phyloP scores from a whole-genome alignment of 2,113 vertebrate genomes.

The Mixornis gularis region DNA sequence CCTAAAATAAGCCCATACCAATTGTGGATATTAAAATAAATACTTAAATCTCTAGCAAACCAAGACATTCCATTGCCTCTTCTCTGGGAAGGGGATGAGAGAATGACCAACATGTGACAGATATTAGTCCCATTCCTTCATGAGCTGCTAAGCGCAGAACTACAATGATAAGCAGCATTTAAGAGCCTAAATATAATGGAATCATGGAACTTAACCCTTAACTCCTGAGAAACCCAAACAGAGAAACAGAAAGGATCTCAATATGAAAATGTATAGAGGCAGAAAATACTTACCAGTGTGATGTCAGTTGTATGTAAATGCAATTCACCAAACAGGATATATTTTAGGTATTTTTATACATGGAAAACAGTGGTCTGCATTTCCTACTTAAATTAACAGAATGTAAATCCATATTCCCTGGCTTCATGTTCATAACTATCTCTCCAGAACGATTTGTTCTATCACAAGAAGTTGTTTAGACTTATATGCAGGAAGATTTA shows the following conservation, averaged over 20 bases:
- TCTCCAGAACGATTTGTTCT: neutral
- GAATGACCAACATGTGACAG: neutral
- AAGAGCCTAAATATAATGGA: neutral
- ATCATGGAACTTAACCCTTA: neutral
- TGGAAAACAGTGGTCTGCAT: neutral
- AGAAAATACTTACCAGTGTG: neutral
- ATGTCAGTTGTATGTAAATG: neutral
- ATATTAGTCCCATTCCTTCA: neutral
- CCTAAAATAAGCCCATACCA: neutral
- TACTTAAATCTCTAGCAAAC: neutral
- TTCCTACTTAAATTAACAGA: neutral
- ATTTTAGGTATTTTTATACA: neutral
- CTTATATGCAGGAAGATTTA: neutral
- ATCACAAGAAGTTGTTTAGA: neutral
- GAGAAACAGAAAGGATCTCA: neutral
- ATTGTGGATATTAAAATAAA: neutral
- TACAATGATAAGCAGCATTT: neutral
- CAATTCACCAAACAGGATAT: neutral
- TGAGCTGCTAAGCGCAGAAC: neutral
- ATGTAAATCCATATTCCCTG: neutral
- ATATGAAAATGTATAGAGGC: neutral
- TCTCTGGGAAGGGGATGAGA: neutral
- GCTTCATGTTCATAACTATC: neutral
- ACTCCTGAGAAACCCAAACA: neutral
- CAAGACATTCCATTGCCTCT: neutral